Conservation (phyloP, 64 coral and sea anemone species). For the Dendrophyllia cribrosa region DNA sequence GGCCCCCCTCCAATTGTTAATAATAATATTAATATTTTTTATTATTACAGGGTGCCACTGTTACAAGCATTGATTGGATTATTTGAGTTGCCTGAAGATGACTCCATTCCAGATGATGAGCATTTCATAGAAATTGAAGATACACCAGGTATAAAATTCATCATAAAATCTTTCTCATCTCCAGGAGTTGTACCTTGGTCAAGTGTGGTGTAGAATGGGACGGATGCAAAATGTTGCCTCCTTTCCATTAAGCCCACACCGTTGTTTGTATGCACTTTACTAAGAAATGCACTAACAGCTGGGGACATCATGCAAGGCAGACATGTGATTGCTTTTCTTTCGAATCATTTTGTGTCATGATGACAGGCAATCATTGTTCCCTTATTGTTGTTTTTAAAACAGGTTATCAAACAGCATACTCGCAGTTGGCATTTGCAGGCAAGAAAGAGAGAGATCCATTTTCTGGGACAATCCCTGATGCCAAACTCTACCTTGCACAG, state of each 20-base stretch:
- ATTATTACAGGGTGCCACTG: conserved; percentile 60
- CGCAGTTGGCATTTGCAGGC: conserved; percentile 91
- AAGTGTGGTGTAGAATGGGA: too few species aligned
- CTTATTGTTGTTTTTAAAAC: not conserved
- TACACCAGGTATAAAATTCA: conserved; percentile 75
- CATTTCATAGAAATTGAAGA: conserved; percentile 99
- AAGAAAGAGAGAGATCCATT: conserved; percentile 95
- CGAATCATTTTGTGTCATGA: not conserved
- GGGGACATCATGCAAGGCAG: not conserved
- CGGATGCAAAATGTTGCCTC: too few species aligned
- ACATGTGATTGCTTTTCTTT: not conserved
- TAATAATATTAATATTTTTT: not conserved
- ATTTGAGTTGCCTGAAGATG: conserved; percentile 98
- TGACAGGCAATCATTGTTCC: not conserved
- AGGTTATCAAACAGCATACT: conserved; percentile 98
- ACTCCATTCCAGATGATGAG: conserved; percentile 95
- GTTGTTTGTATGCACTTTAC: too few species aligned
- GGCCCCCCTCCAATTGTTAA: too few species aligned
- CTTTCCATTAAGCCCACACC: too few species aligned
- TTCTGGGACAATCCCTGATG: conserved; percentile 84
- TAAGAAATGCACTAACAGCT: too few species aligned
- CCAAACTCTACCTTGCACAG: conserved; percentile 92
- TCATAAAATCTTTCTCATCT: too few species aligned
- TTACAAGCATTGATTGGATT: conserved; percentile 84
- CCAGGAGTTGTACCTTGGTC: too few species aligned